A percentile compares a stretch with the other conserved stretches of the same genome.
Evolutionary conservation across 2,888 invertebrate species (phyloP).

Genomic region (Ectobius pallidus): DNA sequence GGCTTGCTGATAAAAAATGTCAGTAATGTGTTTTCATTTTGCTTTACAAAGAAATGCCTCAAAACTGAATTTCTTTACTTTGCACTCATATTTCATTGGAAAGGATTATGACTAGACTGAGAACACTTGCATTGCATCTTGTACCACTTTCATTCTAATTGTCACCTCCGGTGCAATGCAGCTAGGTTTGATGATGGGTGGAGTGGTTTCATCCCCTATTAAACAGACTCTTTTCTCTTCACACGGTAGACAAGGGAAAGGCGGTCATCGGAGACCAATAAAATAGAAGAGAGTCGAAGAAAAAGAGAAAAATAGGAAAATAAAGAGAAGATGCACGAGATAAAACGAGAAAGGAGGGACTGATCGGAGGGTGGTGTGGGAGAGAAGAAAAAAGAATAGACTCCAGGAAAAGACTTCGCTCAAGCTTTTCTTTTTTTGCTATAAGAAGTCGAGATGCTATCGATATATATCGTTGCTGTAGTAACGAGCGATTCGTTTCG

Average conservation of each 20-base stretch:
- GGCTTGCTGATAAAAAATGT: too few species aligned
- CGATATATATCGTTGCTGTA: constrained; percentile 16
- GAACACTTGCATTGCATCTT: too few species aligned
- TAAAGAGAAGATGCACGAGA: neutral
- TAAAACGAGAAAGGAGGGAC: neutral
- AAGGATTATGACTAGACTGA: too few species aligned
- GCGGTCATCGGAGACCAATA: constrained; percentile 53
- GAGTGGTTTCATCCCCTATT: constrained; percentile 55
- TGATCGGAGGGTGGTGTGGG: neutral
- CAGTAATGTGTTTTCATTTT: too few species aligned
- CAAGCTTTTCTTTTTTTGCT: too few species aligned
- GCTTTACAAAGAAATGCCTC: too few species aligned
- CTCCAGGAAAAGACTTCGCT: too few species aligned
- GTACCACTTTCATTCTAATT: constrained; percentile 3
- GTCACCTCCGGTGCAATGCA: neutral
- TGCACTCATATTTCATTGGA: too few species aligned
- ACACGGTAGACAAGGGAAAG: constrained; percentile 61
- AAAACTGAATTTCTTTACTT: too few species aligned
- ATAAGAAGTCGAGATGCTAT: neutral
- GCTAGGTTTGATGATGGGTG: constrained; percentile 27
- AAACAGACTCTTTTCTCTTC: constrained; percentile 50
- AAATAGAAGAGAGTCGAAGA: constrained; percentile 43
- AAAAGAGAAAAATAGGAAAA: constrained; percentile 34
- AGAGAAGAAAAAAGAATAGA: too few species aligned
- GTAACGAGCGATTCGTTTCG: constrained; percentile 16